Conservation (phyloP, 2,113 vertebrate species). For the Australoheros scitulus region DNA sequence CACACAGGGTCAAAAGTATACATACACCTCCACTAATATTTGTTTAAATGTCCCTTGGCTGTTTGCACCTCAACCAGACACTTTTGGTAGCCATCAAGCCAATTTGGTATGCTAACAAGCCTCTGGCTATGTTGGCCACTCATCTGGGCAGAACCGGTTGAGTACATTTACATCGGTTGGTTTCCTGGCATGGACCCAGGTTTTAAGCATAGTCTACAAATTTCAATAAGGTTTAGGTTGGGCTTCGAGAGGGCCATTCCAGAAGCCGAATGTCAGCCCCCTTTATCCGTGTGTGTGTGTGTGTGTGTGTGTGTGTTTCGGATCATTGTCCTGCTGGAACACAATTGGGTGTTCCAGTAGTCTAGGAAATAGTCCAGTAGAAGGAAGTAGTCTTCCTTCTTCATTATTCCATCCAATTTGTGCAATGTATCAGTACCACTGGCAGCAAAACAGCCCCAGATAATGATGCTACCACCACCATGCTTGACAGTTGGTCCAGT, state of each 20-base stretch:
- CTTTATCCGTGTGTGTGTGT: not conserved
- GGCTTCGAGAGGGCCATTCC: not conserved
- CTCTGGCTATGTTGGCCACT: not conserved
- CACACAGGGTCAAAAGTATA: not conserved
- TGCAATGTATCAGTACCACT: no score
- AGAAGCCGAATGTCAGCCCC: not conserved
- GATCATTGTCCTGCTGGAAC: no score
- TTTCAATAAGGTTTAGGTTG: not conserved
- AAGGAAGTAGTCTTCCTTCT: no score
- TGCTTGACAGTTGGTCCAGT: not conserved
- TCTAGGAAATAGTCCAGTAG: no score
- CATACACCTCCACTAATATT: not conserved
- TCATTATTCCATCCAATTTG: not conserved
- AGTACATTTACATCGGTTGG: not conserved
- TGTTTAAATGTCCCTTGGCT: not conserved
- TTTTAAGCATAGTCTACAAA: not conserved
- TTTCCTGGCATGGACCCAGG: rapidly evolving
- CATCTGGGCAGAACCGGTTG: not conserved
- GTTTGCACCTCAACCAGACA: not conserved
- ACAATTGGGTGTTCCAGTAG: no score
- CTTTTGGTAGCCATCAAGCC: not conserved
- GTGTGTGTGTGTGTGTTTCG: not conserved
- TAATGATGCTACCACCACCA: not conserved
- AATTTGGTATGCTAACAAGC: no score
- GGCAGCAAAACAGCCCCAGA: no score